These are phyloP conservation scores for Engystomops pustulosus DNA, from an alignment of 2,113 vertebrate genomes.

Conservation along the genomic window DNA sequence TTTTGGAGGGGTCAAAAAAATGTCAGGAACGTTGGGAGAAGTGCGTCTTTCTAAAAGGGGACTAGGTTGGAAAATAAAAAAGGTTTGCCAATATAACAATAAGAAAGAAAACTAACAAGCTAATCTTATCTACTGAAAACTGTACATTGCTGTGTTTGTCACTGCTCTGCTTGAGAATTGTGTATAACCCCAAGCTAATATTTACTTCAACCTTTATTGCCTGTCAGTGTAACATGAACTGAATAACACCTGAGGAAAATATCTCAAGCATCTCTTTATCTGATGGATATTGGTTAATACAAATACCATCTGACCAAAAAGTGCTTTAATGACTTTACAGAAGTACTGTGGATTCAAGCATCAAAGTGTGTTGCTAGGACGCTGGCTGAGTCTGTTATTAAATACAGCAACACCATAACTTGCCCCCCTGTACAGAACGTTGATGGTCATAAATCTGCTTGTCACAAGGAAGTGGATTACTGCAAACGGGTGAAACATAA, in stretches of 20 bases:
- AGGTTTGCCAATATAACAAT: too few species aligned
- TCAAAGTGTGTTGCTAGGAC: slow-evolving; percentile 49
- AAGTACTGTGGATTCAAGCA: background rate
- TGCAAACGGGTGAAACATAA: background rate
- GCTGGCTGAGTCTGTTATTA: slow-evolving; percentile 46
- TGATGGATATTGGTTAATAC: slow-evolving; percentile 37
- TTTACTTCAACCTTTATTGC: slow-evolving; percentile 11
- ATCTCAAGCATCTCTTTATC: slow-evolving; percentile 48
- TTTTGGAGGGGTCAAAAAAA: too few species aligned
- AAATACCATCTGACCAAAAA: slow-evolving; percentile 45
- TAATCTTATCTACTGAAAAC: slow-evolving; percentile 3
- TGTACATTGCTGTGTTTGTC: background rate
- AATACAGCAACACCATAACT: slow-evolving; percentile 51
- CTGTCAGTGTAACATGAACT: background rate
- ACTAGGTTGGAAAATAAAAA: too few species aligned
- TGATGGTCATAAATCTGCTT: slow-evolving; percentile 26
- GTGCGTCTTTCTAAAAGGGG: too few species aligned
- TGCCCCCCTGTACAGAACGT: slow-evolving; percentile 33
- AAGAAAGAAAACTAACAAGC: too few species aligned
- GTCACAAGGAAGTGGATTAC: slow-evolving; percentile 28
- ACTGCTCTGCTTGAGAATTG: background rate
- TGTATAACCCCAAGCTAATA: background rate
- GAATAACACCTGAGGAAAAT: slow-evolving; percentile 5
- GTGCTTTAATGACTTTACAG: slow-evolving; percentile 42
- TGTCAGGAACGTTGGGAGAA: too few species aligned